These are phyloP conservation scores for Onychostruthus taczanowskii DNA, from an alignment of 2,113 vertebrate species.

Conservation along the genomic window DNA sequence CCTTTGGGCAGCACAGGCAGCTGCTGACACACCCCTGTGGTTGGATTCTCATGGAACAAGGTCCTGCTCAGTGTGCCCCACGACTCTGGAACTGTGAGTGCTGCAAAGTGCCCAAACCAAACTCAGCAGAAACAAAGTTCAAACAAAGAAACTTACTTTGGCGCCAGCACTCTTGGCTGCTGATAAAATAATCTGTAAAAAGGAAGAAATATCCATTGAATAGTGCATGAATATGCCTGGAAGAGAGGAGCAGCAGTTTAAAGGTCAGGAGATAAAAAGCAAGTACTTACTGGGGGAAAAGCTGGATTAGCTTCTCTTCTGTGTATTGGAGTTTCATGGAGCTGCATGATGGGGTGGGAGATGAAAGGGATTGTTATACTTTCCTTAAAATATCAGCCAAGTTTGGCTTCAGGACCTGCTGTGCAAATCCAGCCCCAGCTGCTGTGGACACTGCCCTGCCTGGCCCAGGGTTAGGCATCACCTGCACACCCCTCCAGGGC, in stretches of 20 bases:
- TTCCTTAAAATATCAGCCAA: neutral
- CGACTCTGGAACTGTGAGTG: neutral
- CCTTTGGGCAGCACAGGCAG: neutral
- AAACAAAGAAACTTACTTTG: constrained; percentile 47
- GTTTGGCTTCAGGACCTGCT: neutral
- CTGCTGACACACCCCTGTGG: neutral
- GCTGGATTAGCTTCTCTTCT: constrained; percentile 33
- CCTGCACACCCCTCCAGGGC: neutral
- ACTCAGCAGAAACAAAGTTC: neutral
- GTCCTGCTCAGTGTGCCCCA: neutral
- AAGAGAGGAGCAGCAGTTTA: neutral
- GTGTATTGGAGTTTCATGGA: constrained; percentile 53
- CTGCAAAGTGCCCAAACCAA: neutral
- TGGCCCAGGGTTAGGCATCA: no score
- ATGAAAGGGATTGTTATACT: neutral
- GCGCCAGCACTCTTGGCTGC: constrained; percentile 65
- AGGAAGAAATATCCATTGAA: neutral
- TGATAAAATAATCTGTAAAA: constrained; percentile 68
- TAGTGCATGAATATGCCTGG: neutral
- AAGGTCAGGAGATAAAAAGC: neutral
- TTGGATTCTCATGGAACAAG: neutral
- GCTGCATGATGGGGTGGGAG: neutral
- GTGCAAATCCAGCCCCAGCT: neutral
- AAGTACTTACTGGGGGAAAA: constrained; percentile 48
- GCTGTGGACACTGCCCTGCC: neutral